Evolutionary conservation across 2,797 vertebrate genomes (phyloP), one percentile per base, ranked within the genome.

Genomic region (Ambastaia sidthimunki): DNA sequence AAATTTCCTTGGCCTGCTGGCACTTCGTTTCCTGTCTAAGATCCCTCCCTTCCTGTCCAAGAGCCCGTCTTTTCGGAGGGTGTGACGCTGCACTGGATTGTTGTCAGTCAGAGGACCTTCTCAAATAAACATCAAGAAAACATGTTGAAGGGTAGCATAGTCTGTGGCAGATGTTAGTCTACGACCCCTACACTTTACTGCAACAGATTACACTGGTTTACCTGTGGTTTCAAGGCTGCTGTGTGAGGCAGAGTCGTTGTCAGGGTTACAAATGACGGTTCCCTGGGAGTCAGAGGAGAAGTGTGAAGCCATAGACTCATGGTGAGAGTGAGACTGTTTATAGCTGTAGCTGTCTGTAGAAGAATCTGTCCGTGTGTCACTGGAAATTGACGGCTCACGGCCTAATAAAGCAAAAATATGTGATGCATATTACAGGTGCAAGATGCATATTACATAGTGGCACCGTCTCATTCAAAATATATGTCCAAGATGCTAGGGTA

Each of bases 241-340:
- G 90, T 94, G 95, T 15, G 96, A 97, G 85, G 92, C 87, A 77
- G 92, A 92, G 85, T 94, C 93, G 59, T 93, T 94, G 82, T 96
- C 96, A 74, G 95, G 88, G 73, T 92, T 94, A 91, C 93, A 96
- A 92, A 97, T 92, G 85, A 98, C 93, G 0, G 97, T 97, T 83
- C 96, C 96, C 90, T 98, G 97, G 48, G 96, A 97, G 93, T 97
- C 96, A n/a, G 97, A 96, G 74, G 96, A 98, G 92, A 94, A 94
- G 91, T 94, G 96, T 85, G 96, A 96, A 91, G 94, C 94, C 93
- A 96, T 92, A 86, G 97, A 96, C 88, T 97, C 96, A 74, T 97
- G 95, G 88, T 97, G 96, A 0, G 91, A 91, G 84, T 87, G 88
- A 47, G 88, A 82, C 83, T 94, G 93, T 90, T 93, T 95, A 75